Evolutionary conservation across 2,888 invertebrate genomes (phyloP), one percentile per base, ranked within the genome.

Genomic region (Leptinotarsa juncta): DNA sequence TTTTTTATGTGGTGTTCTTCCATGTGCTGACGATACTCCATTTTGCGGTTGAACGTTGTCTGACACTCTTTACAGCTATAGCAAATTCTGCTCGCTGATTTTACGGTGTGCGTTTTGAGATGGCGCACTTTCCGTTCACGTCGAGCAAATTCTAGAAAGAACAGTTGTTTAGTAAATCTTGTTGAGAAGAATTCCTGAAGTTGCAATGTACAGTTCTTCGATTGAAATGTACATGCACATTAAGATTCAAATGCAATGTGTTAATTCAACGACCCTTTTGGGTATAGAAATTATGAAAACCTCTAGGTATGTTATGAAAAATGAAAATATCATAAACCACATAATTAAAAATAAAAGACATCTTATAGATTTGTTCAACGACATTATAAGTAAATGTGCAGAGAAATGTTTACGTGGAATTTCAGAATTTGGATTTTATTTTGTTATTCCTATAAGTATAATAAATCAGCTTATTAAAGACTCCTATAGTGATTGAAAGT

Each of bases 121-220:
- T 77, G 75, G 10, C 67, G 73, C 49, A 57, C 66, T 67, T 70
- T 73, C 51, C 71, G 71, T 72, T 77, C 77, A 18, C 71, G 67
- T 62, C 75, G 67, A 18, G 75, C 57, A 65, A 77, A 77, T 20
- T 67, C 77, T 77, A 53, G 23, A 77, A 62, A 62, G 26, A 62
- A 62, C 62, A 62, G 10, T 62, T n/a, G 5, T 62, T 62, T 62
- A 62, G 42, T 62, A 62, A 62, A 42, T 12, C 62, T 2, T n/a
- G 32, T 4, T 20, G 4, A 7, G 57, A 57, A 57, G 57, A 23
- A 16, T 51, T 51, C 42, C 42, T 42, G 42, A 42, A n/a, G 15
- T 51, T n/a, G 51, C 0, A 42, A 10, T 42, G 42, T 42, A 42
- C 7, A 23, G 23, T 57, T 57, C 57, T 57, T 57, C 18, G 15